Base-by-base conservation (phyloP, 1,140 invertebrate genomes). In the Hydropsyche tenuis region DNA sequence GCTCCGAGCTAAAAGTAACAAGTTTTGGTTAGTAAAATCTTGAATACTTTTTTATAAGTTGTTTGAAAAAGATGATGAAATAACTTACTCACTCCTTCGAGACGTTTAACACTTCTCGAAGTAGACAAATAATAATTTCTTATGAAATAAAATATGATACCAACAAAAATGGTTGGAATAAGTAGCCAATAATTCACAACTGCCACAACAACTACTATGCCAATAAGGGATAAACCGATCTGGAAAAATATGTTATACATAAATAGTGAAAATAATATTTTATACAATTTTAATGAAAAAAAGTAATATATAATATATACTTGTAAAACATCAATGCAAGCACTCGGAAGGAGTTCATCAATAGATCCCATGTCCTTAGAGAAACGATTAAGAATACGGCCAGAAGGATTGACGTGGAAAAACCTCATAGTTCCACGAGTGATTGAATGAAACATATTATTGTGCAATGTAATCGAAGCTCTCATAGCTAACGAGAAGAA, bases 351-450 rank as follows among this genome's bases (percentile, higher is more conserved):
- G 14, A 92, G 86, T 80, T 96, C 94, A 82, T 97, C 96, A 23
- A 96, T 90, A 22, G 91, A 89, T 12, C 93, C 94, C 82, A 95
- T 89, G 80, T 97, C 95, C 83, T 94, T 94, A 0, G 93, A 92
- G 83, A 94, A 95, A 71, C 93, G 85, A 80, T 95, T 92, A 37
- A 93, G 82, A 77, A 93, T 92, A 0, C 90, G 82, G 1, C 91
- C 91, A 4, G 89, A 88, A 0, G 93, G 92, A 81, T 93, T 96
- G 6, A 86, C 86, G 79, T 94, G 92, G 82, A 95, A 96, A 83
- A 96, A 96, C 0, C 88, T 85, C 90, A 95, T 94, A 0, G 91
- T 89, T 0, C 92, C 89, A 0, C 88, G 86, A 0, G 93, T 88
- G 25, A 95, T 90, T 12, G 88, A 87, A 14, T 81, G 80, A 81